Evolutionary conservation across 1,140 invertebrate species (phyloP), one percentile per base, ranked within the genome.

Genomic region (Anagrus nilaparvatae): DNA sequence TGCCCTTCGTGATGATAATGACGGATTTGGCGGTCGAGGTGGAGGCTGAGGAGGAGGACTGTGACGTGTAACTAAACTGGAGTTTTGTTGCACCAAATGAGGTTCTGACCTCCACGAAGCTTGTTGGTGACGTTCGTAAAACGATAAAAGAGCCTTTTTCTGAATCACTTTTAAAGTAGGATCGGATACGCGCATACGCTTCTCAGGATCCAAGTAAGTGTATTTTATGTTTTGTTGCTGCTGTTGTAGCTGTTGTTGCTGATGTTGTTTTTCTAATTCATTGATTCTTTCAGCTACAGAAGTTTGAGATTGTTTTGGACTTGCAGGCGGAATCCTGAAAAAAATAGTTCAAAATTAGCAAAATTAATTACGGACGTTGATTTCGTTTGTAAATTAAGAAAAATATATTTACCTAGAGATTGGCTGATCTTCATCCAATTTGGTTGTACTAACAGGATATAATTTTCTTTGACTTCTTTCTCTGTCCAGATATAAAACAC

Each of bases 101-200:
- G 76, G 77, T 47, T 79, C 76, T 0, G 77, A 78, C 37, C 73
- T 60, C 76, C 76, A 78, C 14, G 64, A 69, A n/a, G 63, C 70
- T 39, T 72, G 67, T 35, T 79, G 76, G 51, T 88, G 84, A 24
- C 84, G 70, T 52, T 89, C 85, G 60, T 89, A 88, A 47, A 86
- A 91, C 1, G 84, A 86, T 18, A 88, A 65, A 2, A 92, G 63
- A 0, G 87, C 87, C 54, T 89, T 85, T 60, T 91, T 88, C 53
- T 90, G 87, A 21, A 89, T 82, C 0, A 83, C 84, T 61, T 90
- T 91, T 1, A 91, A 57, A 0, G 86, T 83, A 3, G 82, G 76
- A 57, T 86, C 84, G 1, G 81, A 76, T 16, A 85, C 73, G 47
- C 74, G 72, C 48, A 80, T 78, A 35, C 77, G 80, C 58, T 86